phyloP scores from a whole-genome alignment of 1,140 invertebrate genomes.

The Brachionus rubens region DNA sequence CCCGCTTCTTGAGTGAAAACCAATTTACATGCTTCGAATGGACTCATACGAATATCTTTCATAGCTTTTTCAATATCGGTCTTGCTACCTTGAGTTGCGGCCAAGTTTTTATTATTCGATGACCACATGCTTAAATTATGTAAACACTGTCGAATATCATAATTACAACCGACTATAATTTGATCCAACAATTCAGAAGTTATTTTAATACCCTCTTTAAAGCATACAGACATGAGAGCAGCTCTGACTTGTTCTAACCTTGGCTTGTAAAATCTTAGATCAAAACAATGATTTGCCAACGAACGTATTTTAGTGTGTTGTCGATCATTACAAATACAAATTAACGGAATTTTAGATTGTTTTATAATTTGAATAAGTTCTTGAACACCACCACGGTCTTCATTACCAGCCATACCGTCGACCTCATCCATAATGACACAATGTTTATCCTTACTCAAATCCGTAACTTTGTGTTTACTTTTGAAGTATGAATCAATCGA shows the following conservation, averaged over 20 bases:
- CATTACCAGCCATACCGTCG: conserved; percentile 98
- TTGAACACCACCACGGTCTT: conserved; percentile 89
- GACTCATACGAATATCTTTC: conserved; percentile 82
- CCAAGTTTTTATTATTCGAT: conserved; percentile 61
- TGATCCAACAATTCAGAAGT: conserved; percentile 70
- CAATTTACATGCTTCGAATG: conserved; percentile 86
- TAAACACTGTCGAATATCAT: conserved; percentile 80
- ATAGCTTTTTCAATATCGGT: conserved; percentile 62
- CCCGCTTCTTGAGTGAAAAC: conserved; percentile 71
- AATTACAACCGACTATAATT: conserved; percentile 81
- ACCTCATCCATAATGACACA: conserved; percentile 99
- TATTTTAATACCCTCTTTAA: conserved; percentile 80
- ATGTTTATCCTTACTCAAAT: conserved; percentile 64
- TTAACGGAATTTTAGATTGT: conserved; percentile 80
- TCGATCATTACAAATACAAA: conserved; percentile 98
- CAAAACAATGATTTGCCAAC: conserved; percentile 88
- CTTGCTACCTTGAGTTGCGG: conserved; percentile 61
- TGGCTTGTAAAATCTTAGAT: conserved; percentile 80
- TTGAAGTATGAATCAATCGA: conserved; percentile 37
- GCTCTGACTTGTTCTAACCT: conserved; percentile 82
- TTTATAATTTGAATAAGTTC: conserved; percentile 92
- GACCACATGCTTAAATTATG: conserved; percentile 75
- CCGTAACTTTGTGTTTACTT: conserved; percentile 5
- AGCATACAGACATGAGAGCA: conserved; percentile 83
- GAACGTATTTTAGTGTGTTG: conserved; percentile 88